Evolutionary conservation across 2,113 vertebrate species (phyloP).

Genomic region (Herpetotheres cachinnans): DNA sequence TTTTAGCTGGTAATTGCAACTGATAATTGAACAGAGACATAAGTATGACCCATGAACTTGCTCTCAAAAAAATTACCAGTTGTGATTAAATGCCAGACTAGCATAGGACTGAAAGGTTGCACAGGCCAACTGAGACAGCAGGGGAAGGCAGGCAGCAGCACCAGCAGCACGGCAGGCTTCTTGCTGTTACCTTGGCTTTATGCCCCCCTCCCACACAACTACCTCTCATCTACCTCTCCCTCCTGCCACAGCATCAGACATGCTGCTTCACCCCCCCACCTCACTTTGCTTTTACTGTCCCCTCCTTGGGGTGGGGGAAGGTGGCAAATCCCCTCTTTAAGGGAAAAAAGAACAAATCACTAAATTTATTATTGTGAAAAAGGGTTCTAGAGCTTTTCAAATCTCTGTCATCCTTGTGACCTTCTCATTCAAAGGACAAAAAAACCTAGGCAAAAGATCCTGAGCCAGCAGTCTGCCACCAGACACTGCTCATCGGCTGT

Average conservation of each 20-base stretch:
- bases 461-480: neutral
- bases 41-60: neutral
- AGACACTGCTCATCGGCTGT: neutral
- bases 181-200: neutral
- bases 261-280: neutral
- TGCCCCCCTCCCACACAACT: neutral
- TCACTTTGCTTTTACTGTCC: neutral
- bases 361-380: neutral
- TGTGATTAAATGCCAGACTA: neutral
- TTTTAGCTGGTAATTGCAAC: neutral
- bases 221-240: neutral
- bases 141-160: neutral
- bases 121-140: neutral
- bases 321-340: neutral
- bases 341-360: neutral
- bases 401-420: neutral
- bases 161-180: neutral
- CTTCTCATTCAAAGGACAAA: neutral
- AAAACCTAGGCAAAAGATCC: neutral
- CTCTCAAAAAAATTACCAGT: neutral
- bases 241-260: fast-evolving
- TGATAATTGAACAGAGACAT: neutral
- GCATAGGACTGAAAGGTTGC: neutral
- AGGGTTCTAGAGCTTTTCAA: neutral
- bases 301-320: neutral